A percentile compares a stretch with the other conserved stretches of the same genome.
Evolutionary conservation across 1,140 invertebrate genomes (phyloP).

Genomic region (Argopecten irradians): DNA sequence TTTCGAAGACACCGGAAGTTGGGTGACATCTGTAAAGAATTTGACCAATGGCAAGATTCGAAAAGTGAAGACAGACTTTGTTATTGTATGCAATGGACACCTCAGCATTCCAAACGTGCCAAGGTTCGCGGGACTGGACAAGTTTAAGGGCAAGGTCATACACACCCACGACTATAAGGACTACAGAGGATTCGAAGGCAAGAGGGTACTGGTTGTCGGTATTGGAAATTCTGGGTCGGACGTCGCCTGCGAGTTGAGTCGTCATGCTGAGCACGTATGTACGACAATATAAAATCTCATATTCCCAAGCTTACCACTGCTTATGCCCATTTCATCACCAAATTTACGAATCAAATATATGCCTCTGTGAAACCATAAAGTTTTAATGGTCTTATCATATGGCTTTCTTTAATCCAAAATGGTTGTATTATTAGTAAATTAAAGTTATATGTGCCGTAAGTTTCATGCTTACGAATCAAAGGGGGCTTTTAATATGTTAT

Average conservation of each 20-base stretch:
- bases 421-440: too few relatives aligned
- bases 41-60: conserved; percentile 31
- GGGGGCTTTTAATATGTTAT: too few relatives aligned
- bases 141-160: conserved; percentile 78
- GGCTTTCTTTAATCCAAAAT: too few relatives aligned
- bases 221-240: conserved; percentile 79
- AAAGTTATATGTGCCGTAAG: too few relatives aligned
- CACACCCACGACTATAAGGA: conserved; percentile 78
- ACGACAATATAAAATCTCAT: too few relatives aligned
- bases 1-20: conserved; percentile 55
- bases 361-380: neutral
- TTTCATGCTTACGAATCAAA: too few relatives aligned
- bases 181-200: conserved; percentile 74
- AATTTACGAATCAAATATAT: too few relatives aligned
- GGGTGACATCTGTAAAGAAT: conserved; percentile 53
- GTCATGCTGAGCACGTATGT: conserved; percentile 63
- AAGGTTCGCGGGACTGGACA: conserved; percentile 68
- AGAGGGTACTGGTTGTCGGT: conserved; percentile 78
- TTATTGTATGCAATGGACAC: conserved; percentile 74
- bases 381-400: too few relatives aligned
- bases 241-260: conserved; percentile 78
- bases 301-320: too few relatives aligned
- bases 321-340: too few relatives aligned
- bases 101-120: conserved; percentile 71
- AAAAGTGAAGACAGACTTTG: conserved; percentile 70